phyloP scores from a whole-genome alignment of 1,140 invertebrate genomes.

The Danaus melanippus region DNA sequence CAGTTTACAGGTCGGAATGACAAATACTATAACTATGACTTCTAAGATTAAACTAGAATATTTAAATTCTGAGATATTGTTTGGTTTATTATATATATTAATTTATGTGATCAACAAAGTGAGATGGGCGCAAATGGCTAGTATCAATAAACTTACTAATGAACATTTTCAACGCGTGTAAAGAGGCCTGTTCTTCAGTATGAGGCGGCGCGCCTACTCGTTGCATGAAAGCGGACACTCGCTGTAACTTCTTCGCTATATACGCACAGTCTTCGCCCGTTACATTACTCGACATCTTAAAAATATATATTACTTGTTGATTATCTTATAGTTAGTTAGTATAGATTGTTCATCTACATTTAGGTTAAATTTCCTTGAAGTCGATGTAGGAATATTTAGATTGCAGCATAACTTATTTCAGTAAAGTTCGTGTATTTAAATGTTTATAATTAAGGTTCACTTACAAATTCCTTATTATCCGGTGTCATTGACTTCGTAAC shows the following conservation, averaged over 20 bases:
- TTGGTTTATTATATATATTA: not conserved
- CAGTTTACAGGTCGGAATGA: too few species aligned
- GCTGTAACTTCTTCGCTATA: conserved; percentile 66
- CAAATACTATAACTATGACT: too few species aligned
- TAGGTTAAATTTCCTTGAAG: too few species aligned
- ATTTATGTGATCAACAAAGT: not conserved
- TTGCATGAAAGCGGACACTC: conserved; percentile 65
- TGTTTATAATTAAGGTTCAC: conserved; percentile 25
- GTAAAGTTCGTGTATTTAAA: too few species aligned
- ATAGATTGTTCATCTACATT: too few species aligned
- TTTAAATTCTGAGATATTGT: too few species aligned
- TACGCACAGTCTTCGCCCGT: conserved; percentile 65
- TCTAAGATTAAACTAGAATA: too few species aligned
- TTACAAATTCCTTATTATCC: conserved; percentile 76
- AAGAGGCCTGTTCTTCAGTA: conserved; percentile 49
- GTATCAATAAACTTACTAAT: conserved; percentile 22
- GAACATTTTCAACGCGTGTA: conserved; percentile 51
- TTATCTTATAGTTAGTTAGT: too few species aligned
- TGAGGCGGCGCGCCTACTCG: conserved; percentile 45
- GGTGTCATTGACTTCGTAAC: conserved; percentile 75
- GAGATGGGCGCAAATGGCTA: not conserved
- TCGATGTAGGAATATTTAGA: too few species aligned
- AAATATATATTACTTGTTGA: conserved; percentile 8
- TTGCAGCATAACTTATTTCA: too few species aligned
- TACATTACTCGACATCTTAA: conserved; percentile 67